Conservation (phyloP, 2,797 vertebrate species). For the Rhincodon typus region DNA sequence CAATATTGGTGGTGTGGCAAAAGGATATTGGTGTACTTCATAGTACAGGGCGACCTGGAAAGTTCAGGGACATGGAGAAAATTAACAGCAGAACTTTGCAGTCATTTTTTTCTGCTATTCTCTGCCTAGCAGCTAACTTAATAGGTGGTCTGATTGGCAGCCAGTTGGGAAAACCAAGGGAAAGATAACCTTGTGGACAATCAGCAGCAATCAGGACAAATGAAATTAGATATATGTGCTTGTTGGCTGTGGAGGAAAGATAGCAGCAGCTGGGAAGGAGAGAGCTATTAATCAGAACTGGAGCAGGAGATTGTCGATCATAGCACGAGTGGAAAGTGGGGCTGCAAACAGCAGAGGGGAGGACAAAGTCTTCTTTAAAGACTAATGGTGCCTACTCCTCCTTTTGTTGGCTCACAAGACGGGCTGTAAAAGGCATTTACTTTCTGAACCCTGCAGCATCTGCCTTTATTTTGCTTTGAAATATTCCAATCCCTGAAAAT, state of each 20-base stretch:
- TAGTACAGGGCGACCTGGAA: no score
- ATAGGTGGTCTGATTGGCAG: background rate
- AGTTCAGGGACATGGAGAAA: background rate
- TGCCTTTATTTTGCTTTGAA: no score
- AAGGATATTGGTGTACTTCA: no score
- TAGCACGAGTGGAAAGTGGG: background rate
- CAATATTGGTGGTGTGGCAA: no score
- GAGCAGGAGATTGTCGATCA: background rate
- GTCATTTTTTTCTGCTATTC: background rate
- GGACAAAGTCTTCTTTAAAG: no score
- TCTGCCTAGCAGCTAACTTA: background rate
- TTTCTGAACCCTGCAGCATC: no score
- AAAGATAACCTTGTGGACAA: background rate
- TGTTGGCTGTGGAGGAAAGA: background rate
- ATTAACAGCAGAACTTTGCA: background rate
- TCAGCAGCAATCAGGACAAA: background rate
- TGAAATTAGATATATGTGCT: background rate
- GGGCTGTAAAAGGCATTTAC: no score
- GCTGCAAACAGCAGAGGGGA: no score
- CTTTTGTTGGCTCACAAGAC: no score
- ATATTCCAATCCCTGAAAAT: no score
- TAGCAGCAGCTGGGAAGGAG: background rate
- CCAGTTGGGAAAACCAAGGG: background rate
- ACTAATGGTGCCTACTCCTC: no score
- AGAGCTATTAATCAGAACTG: background rate